Evolutionary conservation across 2,797 vertebrate species (phyloP), one percentile per base, ranked within the genome.

Genomic region (Myotis vivesi): DNA sequence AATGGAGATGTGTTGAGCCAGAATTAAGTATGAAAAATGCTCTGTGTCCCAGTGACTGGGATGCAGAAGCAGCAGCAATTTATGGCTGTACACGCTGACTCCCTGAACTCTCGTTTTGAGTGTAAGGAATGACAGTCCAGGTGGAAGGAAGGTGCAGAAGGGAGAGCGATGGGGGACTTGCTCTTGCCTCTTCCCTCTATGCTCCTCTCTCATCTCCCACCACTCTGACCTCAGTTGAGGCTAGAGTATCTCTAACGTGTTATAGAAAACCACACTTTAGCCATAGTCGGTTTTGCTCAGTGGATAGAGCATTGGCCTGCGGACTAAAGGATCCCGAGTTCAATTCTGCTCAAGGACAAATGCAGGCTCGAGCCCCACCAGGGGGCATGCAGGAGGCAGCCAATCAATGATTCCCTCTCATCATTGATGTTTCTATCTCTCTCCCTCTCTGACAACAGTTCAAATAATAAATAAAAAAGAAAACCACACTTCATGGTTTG

Each of bases 1-100:
- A 38, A 96, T 98, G 97, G 96, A 97, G 98, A 98, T 97, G 97
- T 97, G 96, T 97, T 98, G 97, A 95, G 97, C 96, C 97, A 98
- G 97, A 98, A 93, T 95, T 97, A 96, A 96, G 23, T 96, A 96
- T 96, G 96, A 95, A 95, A 97, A 92, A 93, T 93, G 96, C 93
- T 95, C 92, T 73, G 41, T 62, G 79, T 95, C 36, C 11, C 64
- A 49, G 64, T 80, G 91, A 97, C 96, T 94, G 97, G 91, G 95
- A 30, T 97, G 94, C 95, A 90, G 92, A 97, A 94, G 87, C 6
- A 96, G 95, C 92, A 92, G 90, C 91, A 86, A 83, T 94, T 94
- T 75, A 73, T 94, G 91, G 81, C 86, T 94, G 5, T 80, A 94
- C 25, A 0, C 1, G 72, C 79, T 92, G 97, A 95, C 55, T 55